phyloP scores from a whole-genome alignment of 1,140 invertebrate species.

The Formica selysi region DNA sequence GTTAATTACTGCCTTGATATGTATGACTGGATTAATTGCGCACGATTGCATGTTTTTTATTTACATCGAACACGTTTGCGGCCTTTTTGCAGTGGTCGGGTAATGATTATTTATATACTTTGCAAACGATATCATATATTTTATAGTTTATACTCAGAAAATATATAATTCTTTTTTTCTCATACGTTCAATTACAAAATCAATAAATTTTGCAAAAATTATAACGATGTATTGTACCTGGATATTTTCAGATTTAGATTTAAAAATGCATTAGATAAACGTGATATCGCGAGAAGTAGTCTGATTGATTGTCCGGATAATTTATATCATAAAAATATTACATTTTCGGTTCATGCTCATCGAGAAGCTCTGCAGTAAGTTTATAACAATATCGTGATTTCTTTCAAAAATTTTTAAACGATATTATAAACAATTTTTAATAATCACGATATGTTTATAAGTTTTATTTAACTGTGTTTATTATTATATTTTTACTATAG shows the following conservation, averaged over 20 bases:
- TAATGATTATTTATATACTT: neutral
- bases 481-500: neutral
- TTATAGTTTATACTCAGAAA: neutral
- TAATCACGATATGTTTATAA: neutral
- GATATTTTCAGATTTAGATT: conserved; percentile 36
- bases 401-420: neutral
- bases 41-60: conserved; percentile 38
- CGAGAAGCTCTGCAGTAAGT: conserved; percentile 31
- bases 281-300: neutral
- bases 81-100: conserved; percentile 30
- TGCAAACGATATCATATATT: neutral
- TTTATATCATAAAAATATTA: conserved; percentile 38
- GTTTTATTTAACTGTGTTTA: neutral
- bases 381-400: neutral
- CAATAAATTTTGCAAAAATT: neutral
- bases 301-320: neutral
- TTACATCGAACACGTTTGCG: conserved; percentile 38
- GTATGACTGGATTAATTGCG: conserved; percentile 10
- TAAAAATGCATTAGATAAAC: neutral
- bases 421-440: neutral
- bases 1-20: neutral
- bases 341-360: conserved; percentile 22
- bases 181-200: neutral
- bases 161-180: neutral
- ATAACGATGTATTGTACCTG: neutral